Evolutionary conservation across 92 coral and sea anemone species (phyloP), one percentile per base, ranked within the genome.

Genomic region (Anthopleura xanthogrammica): DNA sequence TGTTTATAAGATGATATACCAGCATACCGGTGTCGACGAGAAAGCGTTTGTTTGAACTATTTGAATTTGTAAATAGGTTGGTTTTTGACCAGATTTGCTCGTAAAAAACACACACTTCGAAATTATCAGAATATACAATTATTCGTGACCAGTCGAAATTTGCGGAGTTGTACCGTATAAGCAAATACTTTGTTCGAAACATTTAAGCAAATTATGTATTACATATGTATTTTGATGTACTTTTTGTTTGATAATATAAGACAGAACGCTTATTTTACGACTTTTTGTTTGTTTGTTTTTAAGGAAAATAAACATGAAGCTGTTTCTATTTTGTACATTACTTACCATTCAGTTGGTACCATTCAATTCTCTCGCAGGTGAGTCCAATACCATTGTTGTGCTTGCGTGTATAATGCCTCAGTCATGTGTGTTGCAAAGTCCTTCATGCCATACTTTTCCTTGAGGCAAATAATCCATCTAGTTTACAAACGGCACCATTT

Each of bases 281-380:
- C 42, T 11, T 68, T 24, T 19, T 13, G 24, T 79, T 65, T 83
- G 52, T 83, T 74, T 75, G 4, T 46, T n/a, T 66, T 76, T 84
- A 60, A 39, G 52, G 74, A 46, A 60, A 54, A 20, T 7, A 84
- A 50, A 41, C 77, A 84, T 84, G 87, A 84, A 77, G 65, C 36
- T 66, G 52, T 24, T 65, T 52, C 42, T 84, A 46, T 64, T 84
- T 76, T 84, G 77, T 65, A 65, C 65, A 40, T 52, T 84, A 76
- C 66, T 84, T 9, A 46, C 87, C 80, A 75, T 84, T 77, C 40
- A 72, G 1, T 52, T 84, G 77, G 82, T 84, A 76, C 77, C 82
- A n/a, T n/a, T n/a, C 73, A 62, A 50, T 36, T 84, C 72, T 19
- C 54, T 80, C 5, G 76, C 80, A 76, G 87, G 87, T 84, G 77